A percentile compares a stretch with the other conserved stretches of the same genome.
Conservation (phyloP, 1,140 invertebrate genomes). For the Zelostemma sp. region DNA sequence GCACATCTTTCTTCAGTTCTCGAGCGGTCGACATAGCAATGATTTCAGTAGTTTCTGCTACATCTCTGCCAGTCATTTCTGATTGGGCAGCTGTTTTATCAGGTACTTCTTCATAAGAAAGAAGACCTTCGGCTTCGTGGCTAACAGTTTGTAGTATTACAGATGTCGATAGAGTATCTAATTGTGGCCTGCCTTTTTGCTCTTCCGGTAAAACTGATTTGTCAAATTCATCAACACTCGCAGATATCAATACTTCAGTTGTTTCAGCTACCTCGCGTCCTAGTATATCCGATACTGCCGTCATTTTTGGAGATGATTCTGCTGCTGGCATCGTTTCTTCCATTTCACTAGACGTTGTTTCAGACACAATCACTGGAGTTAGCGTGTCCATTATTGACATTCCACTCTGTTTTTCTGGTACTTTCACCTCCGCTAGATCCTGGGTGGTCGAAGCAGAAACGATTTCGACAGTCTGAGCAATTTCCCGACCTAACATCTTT, state of each 20-base stretch:
- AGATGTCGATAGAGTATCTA: constrained; percentile 44
- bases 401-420: constrained; percentile 39
- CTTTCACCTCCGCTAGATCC: constrained; percentile 23
- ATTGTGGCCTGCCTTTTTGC: constrained; percentile 42
- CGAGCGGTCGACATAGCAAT: constrained; percentile 26
- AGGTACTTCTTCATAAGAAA: constrained; percentile 32
- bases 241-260: constrained; percentile 38
- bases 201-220: constrained; percentile 25
- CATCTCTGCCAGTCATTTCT: constrained; percentile 45
- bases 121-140: constrained; percentile 34
- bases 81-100: constrained; percentile 34
- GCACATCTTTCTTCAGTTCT: constrained; percentile 12
- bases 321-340: constrained; percentile 35
- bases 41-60: constrained; percentile 46
- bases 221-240: constrained; percentile 24
- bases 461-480: constrained; percentile 26
- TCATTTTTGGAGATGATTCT: constrained; percentile 32
- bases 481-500: constrained; percentile 30
- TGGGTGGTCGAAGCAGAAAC: constrained; percentile 16
- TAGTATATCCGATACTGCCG: constrained; percentile 34
- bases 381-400: constrained; percentile 49
- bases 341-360: constrained; percentile 41
- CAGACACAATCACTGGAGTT: constrained; percentile 37
- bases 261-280: constrained; percentile 51
- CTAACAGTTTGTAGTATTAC: constrained; percentile 40